Conservation (phyloP, 2,113 vertebrate species). For the Hydropotes inermis region DNA sequence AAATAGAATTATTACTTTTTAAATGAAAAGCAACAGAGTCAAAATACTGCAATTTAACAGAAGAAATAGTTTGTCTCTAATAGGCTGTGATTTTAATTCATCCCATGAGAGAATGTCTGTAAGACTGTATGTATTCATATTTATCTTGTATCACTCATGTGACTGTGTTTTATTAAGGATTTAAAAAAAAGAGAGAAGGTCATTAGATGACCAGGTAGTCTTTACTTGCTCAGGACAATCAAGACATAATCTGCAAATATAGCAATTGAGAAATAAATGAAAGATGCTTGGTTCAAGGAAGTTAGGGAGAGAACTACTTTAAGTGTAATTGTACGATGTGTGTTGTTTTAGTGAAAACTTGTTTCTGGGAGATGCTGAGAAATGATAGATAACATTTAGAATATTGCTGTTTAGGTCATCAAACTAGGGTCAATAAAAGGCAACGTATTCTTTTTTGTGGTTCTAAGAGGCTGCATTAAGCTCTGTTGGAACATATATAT, state of each 20-base stretch:
- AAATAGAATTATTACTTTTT: not conserved
- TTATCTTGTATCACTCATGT: not conserved
- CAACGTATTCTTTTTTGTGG: not conserved
- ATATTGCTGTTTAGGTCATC: accelerated
- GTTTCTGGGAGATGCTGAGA: not conserved
- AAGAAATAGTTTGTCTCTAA: not conserved
- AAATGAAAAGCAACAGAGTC: not conserved
- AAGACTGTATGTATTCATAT: not conserved
- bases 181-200: not conserved
- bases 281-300: not conserved
- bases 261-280: not conserved
- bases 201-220: not conserved
- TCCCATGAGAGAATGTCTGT: not conserved
- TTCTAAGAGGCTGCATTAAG: not conserved
- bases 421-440: not conserved
- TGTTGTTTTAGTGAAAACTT: not conserved
- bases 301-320: not conserved
- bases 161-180: not conserved
- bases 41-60: not conserved
- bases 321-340: not conserved
- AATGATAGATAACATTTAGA: not conserved
- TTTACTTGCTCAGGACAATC: not conserved
- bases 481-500: not conserved
- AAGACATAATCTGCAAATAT: not conserved
- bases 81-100: not conserved